Percentiles rank a stretch among this genome's conserved stretches.
Evolutionary conservation across 2,888 invertebrate species (phyloP).

Genomic region (Dasypogon diadema): DNA sequence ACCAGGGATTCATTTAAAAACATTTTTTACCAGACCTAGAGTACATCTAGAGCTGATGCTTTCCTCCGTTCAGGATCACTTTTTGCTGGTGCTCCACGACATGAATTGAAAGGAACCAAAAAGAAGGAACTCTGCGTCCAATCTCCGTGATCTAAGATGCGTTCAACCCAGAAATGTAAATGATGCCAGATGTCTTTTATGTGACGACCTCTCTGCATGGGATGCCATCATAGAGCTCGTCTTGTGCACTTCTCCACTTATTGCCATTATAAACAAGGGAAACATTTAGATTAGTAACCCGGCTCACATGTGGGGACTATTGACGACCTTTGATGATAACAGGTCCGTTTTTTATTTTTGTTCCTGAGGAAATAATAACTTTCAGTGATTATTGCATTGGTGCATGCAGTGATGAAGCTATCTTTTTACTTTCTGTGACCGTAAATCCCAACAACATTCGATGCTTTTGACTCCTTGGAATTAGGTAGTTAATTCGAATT

Average conservation of each 20-base stretch:
- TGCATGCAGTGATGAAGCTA: no score
- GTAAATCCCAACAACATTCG: no score
- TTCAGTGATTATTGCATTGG: no score
- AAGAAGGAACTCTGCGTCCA: neutral
- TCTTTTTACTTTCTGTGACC: no score
- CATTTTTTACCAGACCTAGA: constrained; percentile 10
- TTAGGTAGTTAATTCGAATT: no score
- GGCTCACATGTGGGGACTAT: constrained; percentile 9
- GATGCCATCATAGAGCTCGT: constrained; percentile 11
- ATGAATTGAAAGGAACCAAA: constrained; percentile 22
- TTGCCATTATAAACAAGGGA: constrained; percentile 15
- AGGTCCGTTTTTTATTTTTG: no score
- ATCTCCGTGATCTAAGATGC: constrained; percentile 13
- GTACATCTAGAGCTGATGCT: neutral
- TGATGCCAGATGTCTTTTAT: constrained; percentile 49
- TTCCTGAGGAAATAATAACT: no score
- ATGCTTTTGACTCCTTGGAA: no score
- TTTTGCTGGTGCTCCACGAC: neutral
- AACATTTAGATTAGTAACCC: constrained; percentile 13
- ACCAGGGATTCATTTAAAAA: constrained; percentile 31
- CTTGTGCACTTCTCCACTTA: constrained; percentile 5
- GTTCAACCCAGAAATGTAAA: constrained; percentile 24
- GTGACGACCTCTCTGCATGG: constrained; percentile 42
- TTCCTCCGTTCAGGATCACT: neutral
- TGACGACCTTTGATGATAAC: constrained; percentile 36